Base-by-base conservation (phyloP, 2,797 vertebrate species). In the Poeciliopsis turneri region DNA sequence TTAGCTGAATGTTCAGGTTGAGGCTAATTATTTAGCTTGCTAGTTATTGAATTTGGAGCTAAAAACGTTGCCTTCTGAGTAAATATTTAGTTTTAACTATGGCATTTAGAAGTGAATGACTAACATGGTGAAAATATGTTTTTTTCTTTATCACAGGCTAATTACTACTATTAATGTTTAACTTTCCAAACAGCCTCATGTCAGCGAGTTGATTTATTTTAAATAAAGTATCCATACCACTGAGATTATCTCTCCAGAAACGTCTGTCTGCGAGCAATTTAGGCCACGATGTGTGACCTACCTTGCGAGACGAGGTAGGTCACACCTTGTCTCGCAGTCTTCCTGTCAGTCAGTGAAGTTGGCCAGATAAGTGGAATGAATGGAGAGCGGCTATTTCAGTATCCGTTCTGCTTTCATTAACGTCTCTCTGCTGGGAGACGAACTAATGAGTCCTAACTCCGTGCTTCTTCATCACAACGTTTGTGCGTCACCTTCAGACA, bases 401-500 rank as follows among this genome's bases (percentile, higher is more conserved):
- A 76, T 86, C 81, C 78, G 91, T 16, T 88, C 90, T 86, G 81
- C 83, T 92, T 90, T 89, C 86, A 87, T 90, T 92, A 91, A 88
- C 74, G 78, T 78, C 74, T 75, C 85, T 90, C 85, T 90, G 85
- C 87, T 83, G 85, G 91, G 88, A 92, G 86, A 79, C 82, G 69
- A 74, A 79, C 80, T 92, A 89, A 89, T 89, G 92, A 94, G 87
- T 84, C 82, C 86, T 72, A 71, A 81, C 89, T 90, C 85, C 80
- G 74, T 85, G 86, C 82, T 74, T 80, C 84, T 80, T 82, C 89
- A 88, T 90, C 89, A 91, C 85, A 93, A 86, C 79, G 81, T 87
- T 43, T 78, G 72, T 86, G 86, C 83, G 41, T 85, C 88, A 87
- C 82, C 74, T 87, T 74, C 86, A 87, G 81, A 87, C 80, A 28